Evolutionary conservation across 1,140 invertebrate species (phyloP).

Genomic region (Lasioglossum albipes): DNA sequence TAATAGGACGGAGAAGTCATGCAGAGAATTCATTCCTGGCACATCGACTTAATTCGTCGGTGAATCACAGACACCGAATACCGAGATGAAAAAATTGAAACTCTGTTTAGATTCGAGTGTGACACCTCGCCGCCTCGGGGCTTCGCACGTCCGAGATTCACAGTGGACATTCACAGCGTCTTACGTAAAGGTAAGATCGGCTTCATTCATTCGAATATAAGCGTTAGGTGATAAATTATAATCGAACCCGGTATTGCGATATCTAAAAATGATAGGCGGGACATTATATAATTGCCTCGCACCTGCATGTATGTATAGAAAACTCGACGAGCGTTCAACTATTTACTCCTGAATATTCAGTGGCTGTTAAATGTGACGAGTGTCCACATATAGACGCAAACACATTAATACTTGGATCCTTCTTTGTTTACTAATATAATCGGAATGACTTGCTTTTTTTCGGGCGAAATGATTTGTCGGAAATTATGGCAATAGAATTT

Average conservation of each 20-base stretch:
- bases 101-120: constrained; percentile 6
- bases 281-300: constrained; percentile 18
- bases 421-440: too few relatives aligned
- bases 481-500: too few relatives aligned
- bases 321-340: too few relatives aligned
- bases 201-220: constrained; percentile 18
- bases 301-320: not conserved
- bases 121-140: not conserved
- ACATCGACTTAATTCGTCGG: not conserved
- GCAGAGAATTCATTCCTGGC: too few relatives aligned
- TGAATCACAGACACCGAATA: not conserved
- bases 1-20: too few relatives aligned
- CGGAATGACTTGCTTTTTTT: too few relatives aligned
- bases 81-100: not conserved
- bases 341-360: not conserved
- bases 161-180: not conserved
- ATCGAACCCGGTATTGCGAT: constrained; percentile 20
- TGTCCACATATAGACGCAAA: too few relatives aligned
- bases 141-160: not conserved
- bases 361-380: not conserved
- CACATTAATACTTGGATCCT: too few relatives aligned
- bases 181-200: constrained; percentile 45
- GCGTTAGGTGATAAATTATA: constrained; percentile 36
- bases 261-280: constrained; percentile 19
- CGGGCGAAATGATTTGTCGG: too few relatives aligned